Evolutionary conservation across 2,888 invertebrate genomes (phyloP), one percentile per base, ranked within the genome.

Genomic region (Eilema griseolum): DNA sequence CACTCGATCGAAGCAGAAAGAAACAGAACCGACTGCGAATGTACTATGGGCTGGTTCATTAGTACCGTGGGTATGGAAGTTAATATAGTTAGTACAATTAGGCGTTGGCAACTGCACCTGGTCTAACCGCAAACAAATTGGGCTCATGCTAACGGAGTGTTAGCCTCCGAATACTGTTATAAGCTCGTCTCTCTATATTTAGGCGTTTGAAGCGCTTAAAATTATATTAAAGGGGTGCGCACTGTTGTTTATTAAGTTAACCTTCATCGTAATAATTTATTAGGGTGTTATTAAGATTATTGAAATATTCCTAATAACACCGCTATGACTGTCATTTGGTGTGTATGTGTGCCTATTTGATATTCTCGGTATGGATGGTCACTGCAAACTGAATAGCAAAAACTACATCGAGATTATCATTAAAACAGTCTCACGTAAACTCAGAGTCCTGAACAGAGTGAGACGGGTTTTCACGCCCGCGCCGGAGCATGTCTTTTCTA

Each of bases 61-160:
- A 82, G 75, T 76, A 78, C 73, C 77, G 77, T 77, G 72, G 78
- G 76, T 75, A 78, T 77, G 80, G 83, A 84, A 83, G 86, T 85
- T 86, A 85, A 85, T 85, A 75, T 73, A 78, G 81, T 86, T 83
- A 79, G 78, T 70, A 80, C 85, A 85, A 85, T 85, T 85, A 84
- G 83, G 81, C 75, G 61, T 75, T 73, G 68, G 81, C 78, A 77
- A 69, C 75, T 75, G 78, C 85, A 86, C 85, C 85, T 84, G 86
- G 61, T 73, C 69, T 72, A 61, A 82, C 86, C 86, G 75, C 86
- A 83, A 81, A 86, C 86, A 86, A 86, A 86, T 86, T 86, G 85
- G 83, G 77, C 74, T 77, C 73, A 77, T 74, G 73, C 73, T 79
- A 73, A 79, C 78, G 67, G 72, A 28, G 73, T 75, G 73, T 75